Conservation (phyloP, 2,888 invertebrate species). For the Lasioglossum vierecki region DNA sequence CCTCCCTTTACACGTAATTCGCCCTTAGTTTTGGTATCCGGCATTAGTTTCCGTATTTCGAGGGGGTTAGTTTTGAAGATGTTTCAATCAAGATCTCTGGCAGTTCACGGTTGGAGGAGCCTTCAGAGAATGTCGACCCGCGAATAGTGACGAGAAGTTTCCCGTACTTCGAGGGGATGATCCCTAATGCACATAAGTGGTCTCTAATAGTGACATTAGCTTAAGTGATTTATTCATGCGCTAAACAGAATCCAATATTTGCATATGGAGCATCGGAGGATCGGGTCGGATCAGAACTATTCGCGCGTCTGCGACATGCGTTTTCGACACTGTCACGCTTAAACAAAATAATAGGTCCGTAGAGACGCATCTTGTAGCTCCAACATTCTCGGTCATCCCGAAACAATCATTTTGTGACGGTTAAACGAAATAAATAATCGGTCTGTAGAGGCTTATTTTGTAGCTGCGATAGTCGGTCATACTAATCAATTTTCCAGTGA, state of each 20-base stretch:
- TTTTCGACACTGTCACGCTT: too few species aligned
- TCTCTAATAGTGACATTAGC: constrained; percentile 52
- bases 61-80: constrained; percentile 55
- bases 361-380: neutral
- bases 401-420: neutral
- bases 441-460: neutral
- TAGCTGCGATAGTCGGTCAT: neutral
- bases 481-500: neutral
- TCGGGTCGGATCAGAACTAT: neutral
- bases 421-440: neutral
- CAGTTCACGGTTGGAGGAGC: constrained; percentile 43
- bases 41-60: constrained; percentile 43
- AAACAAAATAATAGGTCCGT: neutral
- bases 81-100: constrained; percentile 56
- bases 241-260: constrained; percentile 26
- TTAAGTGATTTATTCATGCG: constrained; percentile 53
- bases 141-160: constrained; percentile 48
- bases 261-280: constrained; percentile 8
- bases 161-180: constrained; percentile 31
- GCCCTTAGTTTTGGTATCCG: constrained; percentile 46
- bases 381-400: neutral
- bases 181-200: constrained; percentile 54
- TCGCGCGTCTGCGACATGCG: neutral
- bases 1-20: constrained; percentile 56
- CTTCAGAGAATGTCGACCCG: constrained; percentile 36